Evolutionary conservation across 1,140 invertebrate genomes (phyloP), one percentile per base, ranked within the genome.

Genomic region (Nephotettix cincticeps): DNA sequence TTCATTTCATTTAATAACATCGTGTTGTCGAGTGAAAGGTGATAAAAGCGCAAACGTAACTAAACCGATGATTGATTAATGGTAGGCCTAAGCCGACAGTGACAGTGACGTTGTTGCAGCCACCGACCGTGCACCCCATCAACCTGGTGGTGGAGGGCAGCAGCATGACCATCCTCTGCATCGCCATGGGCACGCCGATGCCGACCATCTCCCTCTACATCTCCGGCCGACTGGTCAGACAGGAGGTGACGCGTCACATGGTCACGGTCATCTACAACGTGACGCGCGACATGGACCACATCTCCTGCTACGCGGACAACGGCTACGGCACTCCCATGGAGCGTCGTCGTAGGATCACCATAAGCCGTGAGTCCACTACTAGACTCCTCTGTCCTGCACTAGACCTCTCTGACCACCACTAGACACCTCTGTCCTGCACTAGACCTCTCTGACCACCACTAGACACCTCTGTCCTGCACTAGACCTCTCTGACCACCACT

Each of bases 221-320:
- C 64, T 88, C 88, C 68, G 91, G 91, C 40, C 85, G 90, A 71
- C 81, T 93, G 3, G 87, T 93, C 17, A 82, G 89, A 11, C 89
- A 92, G 80, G 90, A 92, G 70, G 88, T 86, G 23, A 92, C 90
- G 0, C 83, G 91, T 1, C 91, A 93, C 79, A 91, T 94, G 87
- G 91, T 93, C 13, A 91, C 90, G 0, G 88, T 91, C 13, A 88
- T 94, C 54, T 87, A 91, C 74, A 93, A 93, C 78, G 90, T 94
- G 1, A 91, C 90, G 0, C 81, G 89, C 3, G 90, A 93, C 78
- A 93, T 94, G 89, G 88, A 92, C 77, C 87, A 91, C 75, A 90
- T 93, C 47, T 90, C 91, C 0, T 94, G 92, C 80, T 93, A 92
- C 78, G 92, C 91, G 0, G 91, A 93, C 81, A 94, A 94, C 78